phyloP scores from a whole-genome alignment of 2,888 invertebrate genomes.

The Schrankia costaestrigalis region DNA sequence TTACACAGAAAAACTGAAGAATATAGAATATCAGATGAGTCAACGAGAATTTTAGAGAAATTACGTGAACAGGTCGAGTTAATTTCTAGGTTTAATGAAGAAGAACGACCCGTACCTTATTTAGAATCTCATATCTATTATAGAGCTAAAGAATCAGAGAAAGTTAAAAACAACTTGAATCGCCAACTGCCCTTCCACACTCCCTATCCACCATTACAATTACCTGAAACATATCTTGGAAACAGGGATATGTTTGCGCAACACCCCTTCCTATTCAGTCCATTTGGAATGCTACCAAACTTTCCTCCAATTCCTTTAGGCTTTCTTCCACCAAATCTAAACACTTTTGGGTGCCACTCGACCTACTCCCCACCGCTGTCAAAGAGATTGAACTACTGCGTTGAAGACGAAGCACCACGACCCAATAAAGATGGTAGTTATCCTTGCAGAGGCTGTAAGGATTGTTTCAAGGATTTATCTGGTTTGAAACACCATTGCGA shows the following conservation, averaged over 20 bases:
- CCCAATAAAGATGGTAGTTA: conserved; percentile 84
- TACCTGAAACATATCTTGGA: conserved; percentile 65
- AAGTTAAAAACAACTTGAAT: conserved; percentile 52
- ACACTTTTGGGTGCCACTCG: conserved; percentile 62
- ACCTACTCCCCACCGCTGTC: conserved; percentile 59
- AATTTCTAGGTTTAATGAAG: conserved; percentile 88
- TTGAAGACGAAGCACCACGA: conserved; percentile 84
- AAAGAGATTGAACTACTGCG: conserved; percentile 78
- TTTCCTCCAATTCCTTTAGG: conserved; percentile 71
- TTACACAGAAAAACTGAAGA: conserved; percentile 92
- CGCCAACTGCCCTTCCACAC: conserved; percentile 54
- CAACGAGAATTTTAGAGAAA: conserved; percentile 76
- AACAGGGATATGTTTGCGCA: conserved; percentile 68
- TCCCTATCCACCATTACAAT: conserved; percentile 59
- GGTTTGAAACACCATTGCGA: conserved; percentile 88
- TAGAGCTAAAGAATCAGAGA: conserved; percentile 61
- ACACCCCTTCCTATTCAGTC: conserved; percentile 71
- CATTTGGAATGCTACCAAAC: conserved; percentile 73
- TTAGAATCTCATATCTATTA: conserved; percentile 77
- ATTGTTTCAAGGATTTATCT: conserved; percentile 81
- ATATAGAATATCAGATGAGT: conserved; percentile 59
- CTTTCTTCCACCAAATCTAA: conserved; percentile 67
- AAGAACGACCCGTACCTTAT: conserved; percentile 81
- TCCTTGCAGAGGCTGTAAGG: conserved; percentile 86
- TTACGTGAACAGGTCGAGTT: conserved; percentile 89